Percentiles rank a stretch among this genome's conserved stretches.
Conservation (phyloP, 2,888 invertebrate species). For the Noctua pronuba region DNA sequence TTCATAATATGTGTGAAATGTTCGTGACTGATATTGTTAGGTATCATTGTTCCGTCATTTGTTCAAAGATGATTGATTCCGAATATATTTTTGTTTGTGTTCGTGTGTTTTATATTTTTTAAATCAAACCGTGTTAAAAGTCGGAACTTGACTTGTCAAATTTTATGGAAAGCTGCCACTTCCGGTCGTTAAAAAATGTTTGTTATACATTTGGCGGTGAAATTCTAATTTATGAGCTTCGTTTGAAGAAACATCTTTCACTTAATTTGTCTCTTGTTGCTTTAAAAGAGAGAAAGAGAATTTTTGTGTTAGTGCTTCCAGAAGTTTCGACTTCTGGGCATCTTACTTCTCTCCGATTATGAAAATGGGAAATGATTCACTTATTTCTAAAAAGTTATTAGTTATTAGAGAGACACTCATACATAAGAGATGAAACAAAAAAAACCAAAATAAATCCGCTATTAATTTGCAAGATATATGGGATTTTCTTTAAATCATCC, state of each 20-base stretch:
- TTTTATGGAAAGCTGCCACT: constrained; percentile 18
- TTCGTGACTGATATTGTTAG: constrained; percentile 70
- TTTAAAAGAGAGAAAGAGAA: not conserved
- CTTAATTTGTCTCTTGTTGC: not conserved
- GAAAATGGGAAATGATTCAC: not conserved
- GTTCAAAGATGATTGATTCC: constrained; percentile 34
- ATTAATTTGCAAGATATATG: not conserved
- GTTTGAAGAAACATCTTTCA: not conserved
- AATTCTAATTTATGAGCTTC: not conserved
- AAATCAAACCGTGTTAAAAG: not conserved
- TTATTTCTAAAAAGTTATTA: not conserved
- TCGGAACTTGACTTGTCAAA: not conserved
- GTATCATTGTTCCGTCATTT: constrained; percentile 61
- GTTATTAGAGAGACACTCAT: not conserved
- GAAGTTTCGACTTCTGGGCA: not conserved
- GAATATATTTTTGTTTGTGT: constrained; percentile 27
- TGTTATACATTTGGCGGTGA: too few relatives aligned
- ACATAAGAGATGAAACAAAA: not conserved
- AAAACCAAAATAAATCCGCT: too few relatives aligned
- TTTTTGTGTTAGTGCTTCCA: not conserved
- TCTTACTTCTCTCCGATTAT: not conserved
- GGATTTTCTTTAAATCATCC: too few relatives aligned
- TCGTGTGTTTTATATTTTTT: constrained; percentile 7
- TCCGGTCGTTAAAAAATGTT: not conserved
- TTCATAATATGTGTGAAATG: constrained; percentile 77